Base-by-base conservation (phyloP, 2,113 vertebrate genomes). In the Ardeotis arabs region DNA sequence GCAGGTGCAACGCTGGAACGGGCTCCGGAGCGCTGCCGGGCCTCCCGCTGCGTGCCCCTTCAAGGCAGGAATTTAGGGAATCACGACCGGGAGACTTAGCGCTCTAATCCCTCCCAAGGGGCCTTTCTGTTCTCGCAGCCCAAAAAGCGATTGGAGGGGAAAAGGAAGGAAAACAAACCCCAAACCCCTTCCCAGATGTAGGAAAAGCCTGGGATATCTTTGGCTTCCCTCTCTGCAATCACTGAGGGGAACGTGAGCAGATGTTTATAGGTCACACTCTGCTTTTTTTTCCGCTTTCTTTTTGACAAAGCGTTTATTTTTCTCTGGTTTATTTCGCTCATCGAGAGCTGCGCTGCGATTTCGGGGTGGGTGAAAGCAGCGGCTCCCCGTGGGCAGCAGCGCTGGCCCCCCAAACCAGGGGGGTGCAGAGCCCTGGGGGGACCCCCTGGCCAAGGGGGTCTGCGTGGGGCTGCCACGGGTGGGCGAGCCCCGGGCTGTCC, bases 221-320 rank as follows among this genome's bases (percentile, higher is more conserved):
- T 15, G 74, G 10, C 80, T 87, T 41, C 73, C 74, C 64, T 62
- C 87, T 50, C 72, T 31, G 60, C 83, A 68, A 3, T 67, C 75
- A 56, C 84, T 10, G 75, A 12, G 52, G 87, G 84, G 77, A 84
- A 20, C 73, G 7, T 1, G 25, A 87, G 69, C 95, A 93, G 90
- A 91, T 94, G 89, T 89, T 96, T 80, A 89, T 92, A 94, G 93
- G 87, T 96, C 95, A 94, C 59, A 6, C 63, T 60, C 45, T 21
- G 39, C 73, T 4, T 33, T 84, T 24, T 27, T 27, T 49, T 31
- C 49, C 12, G 31, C 7, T 55, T 44, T n/a, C 53, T 56, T 76
- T 88, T 19, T 8, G 9, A 49, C 8, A 1, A 5, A 56, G 35
- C 8, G 50, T 73, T 88, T 64, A 0, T 85, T 88, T 87, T 70